Evolutionary conservation across 2,113 vertebrate genomes (phyloP).

Genomic region (Erythrocercus mccallii): DNA sequence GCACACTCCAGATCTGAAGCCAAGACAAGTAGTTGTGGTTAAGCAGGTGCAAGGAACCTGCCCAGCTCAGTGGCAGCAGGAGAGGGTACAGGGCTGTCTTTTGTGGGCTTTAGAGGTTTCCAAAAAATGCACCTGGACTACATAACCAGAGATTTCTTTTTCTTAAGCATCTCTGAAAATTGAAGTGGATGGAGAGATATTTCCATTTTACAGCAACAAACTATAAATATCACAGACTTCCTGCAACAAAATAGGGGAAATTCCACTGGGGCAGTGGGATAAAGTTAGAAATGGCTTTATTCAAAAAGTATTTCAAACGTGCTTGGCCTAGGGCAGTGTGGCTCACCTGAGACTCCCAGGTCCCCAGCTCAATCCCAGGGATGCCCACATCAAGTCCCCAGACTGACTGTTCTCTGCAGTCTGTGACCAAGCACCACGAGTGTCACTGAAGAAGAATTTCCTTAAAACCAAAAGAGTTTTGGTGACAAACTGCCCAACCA

Average conservation of each 20-base stretch:
- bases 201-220: background rate
- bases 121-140: background rate
- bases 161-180: background rate
- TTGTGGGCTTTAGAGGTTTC: background rate
- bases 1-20: background rate
- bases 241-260: background rate
- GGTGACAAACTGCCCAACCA: background rate
- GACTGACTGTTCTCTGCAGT: background rate
- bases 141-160: background rate
- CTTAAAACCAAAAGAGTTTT: background rate
- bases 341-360: background rate
- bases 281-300: background rate
- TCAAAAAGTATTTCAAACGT: background rate
- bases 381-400: background rate
- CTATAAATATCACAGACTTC: background rate
- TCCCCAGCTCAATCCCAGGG: background rate
- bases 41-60: background rate
- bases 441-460: background rate
- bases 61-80: background rate
- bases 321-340: background rate
- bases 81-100: background rate
- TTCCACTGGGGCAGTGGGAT: background rate
- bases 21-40: fast-evolving
- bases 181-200: background rate
- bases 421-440: fast-evolving